Evolutionary conservation across 1,140 invertebrate genomes (phyloP).

Genomic region (Calosoma granatense): DNA sequence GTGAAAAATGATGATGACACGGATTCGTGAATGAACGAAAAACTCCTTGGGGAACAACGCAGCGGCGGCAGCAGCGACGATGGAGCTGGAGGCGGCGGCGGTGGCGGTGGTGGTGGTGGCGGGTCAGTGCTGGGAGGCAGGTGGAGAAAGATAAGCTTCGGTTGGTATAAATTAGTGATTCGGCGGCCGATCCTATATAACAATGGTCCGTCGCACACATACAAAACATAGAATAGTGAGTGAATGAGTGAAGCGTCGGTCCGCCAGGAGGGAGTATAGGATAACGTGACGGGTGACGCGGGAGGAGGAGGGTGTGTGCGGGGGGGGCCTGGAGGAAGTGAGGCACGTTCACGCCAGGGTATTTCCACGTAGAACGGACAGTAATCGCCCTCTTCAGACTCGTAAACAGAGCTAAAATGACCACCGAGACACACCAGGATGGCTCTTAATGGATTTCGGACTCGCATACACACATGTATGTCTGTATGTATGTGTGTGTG

Average conservation of each 20-base stretch:
- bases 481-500: too few relatives aligned
- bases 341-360: slow-evolving; percentile 25
- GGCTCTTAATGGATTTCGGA: slow-evolving; percentile 29
- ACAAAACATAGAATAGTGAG: too few relatives aligned
- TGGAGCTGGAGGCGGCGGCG: not conserved
- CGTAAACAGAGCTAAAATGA: slow-evolving; percentile 33
- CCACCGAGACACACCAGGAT: slow-evolving; percentile 25
- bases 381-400: slow-evolving; percentile 35
- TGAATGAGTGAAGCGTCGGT: too few relatives aligned
- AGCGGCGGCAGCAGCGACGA: not conserved
- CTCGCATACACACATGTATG: slow-evolving; percentile 11
- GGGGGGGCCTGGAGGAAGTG: slow-evolving; percentile 9
- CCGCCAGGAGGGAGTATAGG: too few relatives aligned
- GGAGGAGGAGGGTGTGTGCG: too few relatives aligned
- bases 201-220: too few relatives aligned
- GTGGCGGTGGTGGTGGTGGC: slow-evolving; percentile 14
- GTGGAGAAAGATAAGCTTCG: not conserved
- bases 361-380: slow-evolving; percentile 31
- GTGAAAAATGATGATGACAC: slow-evolving; percentile 36
- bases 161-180: not conserved
- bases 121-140: not conserved
- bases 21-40: slow-evolving; percentile 23
- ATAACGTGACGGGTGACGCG: too few relatives aligned
- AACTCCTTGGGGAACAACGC: slow-evolving; percentile 2
- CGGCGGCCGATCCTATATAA: not conserved